These are phyloP conservation scores for Anguilla rostrata DNA, from an alignment of 2,113 vertebrate species.

Conservation along the genomic window DNA sequence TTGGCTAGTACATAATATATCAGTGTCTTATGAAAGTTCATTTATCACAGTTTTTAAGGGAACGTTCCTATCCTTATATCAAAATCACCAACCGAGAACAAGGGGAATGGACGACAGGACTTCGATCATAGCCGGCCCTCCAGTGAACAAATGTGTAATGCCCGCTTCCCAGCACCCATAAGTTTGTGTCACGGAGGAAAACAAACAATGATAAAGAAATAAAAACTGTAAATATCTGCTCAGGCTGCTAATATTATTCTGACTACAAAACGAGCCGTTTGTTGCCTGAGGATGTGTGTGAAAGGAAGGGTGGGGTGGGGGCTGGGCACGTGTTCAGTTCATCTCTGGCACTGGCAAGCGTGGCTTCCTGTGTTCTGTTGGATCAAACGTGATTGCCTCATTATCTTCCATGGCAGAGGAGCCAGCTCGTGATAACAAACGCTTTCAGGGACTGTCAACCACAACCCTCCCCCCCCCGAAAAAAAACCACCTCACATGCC, in stretches of 20 bases:
- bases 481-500: not conserved
- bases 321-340: not conserved
- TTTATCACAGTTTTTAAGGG: not conserved
- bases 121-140: conserved; percentile 13
- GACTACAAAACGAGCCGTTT: not conserved
- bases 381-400: conserved; percentile 12
- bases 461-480: no score
- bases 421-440: conserved; percentile 3
- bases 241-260: conserved; percentile 20
- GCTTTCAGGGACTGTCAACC: not conserved
- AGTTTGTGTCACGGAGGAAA: not conserved
- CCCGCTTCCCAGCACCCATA: not conserved
- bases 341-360: not conserved
- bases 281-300: not conserved
- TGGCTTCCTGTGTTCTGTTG: not conserved
- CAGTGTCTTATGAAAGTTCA: no score
- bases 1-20: no score
- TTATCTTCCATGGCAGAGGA: conserved; percentile 14
- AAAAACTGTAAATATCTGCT: conserved; percentile 10
- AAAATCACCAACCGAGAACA: not conserved
- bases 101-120: not conserved
- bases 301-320: not conserved
- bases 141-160: conserved; percentile 13
- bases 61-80: not conserved
- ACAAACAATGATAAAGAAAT: conserved; percentile 9